These are phyloP conservation scores for Drosophila infuscata DNA, from an alignment of 2,888 invertebrate genomes.

Conservation along the genomic window DNA sequence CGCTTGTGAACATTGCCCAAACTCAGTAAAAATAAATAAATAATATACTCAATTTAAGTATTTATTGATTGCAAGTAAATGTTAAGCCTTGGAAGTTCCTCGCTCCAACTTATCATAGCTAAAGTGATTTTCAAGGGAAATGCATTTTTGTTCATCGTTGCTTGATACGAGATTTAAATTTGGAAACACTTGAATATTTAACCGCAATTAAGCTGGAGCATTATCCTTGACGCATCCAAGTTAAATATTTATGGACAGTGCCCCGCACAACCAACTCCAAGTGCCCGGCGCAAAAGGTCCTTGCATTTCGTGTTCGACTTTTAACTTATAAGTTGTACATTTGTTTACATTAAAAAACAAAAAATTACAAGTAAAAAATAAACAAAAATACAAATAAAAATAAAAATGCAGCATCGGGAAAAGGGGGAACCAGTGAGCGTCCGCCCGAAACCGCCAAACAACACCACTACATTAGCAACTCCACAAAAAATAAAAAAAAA, in stretches of 20 bases:
- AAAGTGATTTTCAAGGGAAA: neutral
- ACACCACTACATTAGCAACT: slow-evolving; percentile 73
- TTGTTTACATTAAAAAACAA: slow-evolving; percentile 52
- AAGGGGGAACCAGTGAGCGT: slow-evolving; percentile 30
- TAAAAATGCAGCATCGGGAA: slow-evolving; percentile 1
- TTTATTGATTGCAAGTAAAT: neutral
- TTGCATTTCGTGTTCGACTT: slow-evolving; percentile 52
- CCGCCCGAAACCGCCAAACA: slow-evolving; percentile 68
- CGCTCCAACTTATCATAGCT: neutral
- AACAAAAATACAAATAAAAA: neutral
- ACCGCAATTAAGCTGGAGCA: neutral
- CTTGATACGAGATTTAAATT: too few species aligned
- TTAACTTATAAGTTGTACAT: slow-evolving; percentile 75
- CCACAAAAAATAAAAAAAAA: slow-evolving; percentile 11
- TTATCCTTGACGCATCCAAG: neutral
- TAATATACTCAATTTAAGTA: neutral
- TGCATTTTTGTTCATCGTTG: neutral
- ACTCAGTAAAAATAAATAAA: neutral
- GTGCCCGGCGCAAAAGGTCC: neutral
- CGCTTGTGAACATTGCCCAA: neutral
- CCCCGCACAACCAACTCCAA: neutral
- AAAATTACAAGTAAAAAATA: neutral
- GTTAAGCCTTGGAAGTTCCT: neutral
- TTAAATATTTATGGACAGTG: neutral
- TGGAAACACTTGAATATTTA: neutral